Evolutionary conservation across 2,888 invertebrate genomes (phyloP).

Genomic region (Erebia ligea): DNA sequence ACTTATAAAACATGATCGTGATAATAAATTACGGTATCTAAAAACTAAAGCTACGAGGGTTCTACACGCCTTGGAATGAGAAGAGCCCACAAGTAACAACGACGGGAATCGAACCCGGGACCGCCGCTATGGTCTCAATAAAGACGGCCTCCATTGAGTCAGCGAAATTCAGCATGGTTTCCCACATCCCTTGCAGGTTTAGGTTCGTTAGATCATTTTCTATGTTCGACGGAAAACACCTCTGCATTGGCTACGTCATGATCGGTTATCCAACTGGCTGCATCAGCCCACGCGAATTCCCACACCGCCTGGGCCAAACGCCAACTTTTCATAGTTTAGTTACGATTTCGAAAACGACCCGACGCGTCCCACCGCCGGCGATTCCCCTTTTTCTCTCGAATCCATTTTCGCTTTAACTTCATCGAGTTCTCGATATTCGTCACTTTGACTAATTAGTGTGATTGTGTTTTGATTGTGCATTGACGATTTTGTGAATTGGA

Average conservation of each 20-base stretch:
- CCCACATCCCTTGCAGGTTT: slow-evolving; percentile 16
- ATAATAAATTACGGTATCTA: no score
- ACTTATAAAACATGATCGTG: no score
- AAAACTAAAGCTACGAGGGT: no score
- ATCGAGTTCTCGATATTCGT: slow-evolving; percentile 69
- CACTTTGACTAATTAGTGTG: slow-evolving; percentile 54
- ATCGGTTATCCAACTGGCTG: slow-evolving; percentile 73
- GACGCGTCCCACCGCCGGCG: slow-evolving; percentile 83
- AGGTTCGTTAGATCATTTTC: slow-evolving; percentile 42
- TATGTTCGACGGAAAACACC: slow-evolving; percentile 81
- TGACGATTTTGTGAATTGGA: slow-evolving; percentile 61
- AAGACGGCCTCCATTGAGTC: not conserved
- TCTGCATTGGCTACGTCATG: slow-evolving; percentile 77
- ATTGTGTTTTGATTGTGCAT: slow-evolving; percentile 63
- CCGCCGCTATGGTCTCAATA: no score
- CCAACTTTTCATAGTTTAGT: slow-evolving; percentile 83
- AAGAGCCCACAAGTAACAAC: no score
- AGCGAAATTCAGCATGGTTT: not conserved
- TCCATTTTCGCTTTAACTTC: slow-evolving; percentile 67
- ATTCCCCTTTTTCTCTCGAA: slow-evolving; percentile 74
- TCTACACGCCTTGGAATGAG: no score
- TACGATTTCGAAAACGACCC: slow-evolving; percentile 84
- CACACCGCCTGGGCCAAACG: slow-evolving; percentile 74
- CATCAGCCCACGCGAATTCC: slow-evolving; percentile 76
- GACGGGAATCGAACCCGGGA: no score